Conservation (phyloP, 2,888 invertebrate genomes). For the Artemia sinica region DNA sequence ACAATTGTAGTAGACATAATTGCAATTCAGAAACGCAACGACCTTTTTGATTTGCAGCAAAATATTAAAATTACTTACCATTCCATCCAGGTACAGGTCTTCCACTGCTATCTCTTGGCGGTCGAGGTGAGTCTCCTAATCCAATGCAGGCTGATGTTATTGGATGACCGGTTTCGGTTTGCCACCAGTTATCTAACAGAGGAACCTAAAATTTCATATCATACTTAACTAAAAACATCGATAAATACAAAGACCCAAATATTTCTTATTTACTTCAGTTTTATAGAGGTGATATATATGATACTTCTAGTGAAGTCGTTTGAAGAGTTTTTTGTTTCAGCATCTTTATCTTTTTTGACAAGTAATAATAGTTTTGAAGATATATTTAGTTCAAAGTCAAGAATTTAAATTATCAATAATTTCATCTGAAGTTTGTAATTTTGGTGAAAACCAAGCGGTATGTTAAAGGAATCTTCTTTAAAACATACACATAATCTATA, state of each 20-base stretch:
- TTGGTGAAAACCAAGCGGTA: too few species aligned
- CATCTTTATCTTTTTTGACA: too few species aligned
- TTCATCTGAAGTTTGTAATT: too few species aligned
- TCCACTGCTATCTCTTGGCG: constrained; percentile 60
- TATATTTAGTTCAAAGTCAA: background rate
- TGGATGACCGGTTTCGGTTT: constrained; percentile 82
- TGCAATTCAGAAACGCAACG: background rate
- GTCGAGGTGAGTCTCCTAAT: constrained; percentile 45
- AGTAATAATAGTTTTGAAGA: background rate
- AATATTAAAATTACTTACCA: constrained; percentile 38
- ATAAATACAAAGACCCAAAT: background rate
- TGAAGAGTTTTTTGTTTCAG: too few species aligned
- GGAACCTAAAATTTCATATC: constrained; percentile 36
- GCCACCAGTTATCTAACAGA: constrained; percentile 89
- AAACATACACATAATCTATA: too few species aligned
- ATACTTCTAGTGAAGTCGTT: too few species aligned
- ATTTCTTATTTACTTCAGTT: too few species aligned
- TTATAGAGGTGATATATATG: too few species aligned
- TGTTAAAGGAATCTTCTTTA: too few species aligned
- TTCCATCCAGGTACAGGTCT: constrained; percentile 75
- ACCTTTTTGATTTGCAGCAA: background rate
- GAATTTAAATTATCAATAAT: too few species aligned
- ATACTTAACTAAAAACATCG: background rate
- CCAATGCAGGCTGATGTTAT: constrained; percentile 70
- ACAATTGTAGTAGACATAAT: too few species aligned